Base-by-base conservation (phyloP, 2,888 invertebrate species). In the Lamellibrachia satsuma region DNA sequence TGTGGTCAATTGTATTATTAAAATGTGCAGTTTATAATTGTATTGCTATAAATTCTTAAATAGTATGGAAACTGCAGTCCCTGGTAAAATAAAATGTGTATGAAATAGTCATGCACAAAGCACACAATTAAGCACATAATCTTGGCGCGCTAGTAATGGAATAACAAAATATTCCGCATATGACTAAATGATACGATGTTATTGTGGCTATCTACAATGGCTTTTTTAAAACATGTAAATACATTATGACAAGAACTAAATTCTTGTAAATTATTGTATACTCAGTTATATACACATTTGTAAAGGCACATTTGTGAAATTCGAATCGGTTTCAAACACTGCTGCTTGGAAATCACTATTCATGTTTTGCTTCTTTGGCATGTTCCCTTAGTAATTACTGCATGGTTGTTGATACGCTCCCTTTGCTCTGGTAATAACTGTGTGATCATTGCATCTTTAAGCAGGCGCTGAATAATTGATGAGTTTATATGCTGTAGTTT, bases 401-500 rank as follows among this genome's bases (percentile, higher is more conserved):
- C 75, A 75, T 75, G 75, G 22, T 15, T 15, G 75, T 75, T 75
- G 75, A 75, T 11, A 75, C 22, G 75, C 15, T 75, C 75, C 75
- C 75, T 6, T 39, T 0, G 75, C 75, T 22, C 22, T 75, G 6
- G 75, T 75, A 75, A 75, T 75, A 75, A 75, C 75, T 75, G n/a
- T 75, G 75, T 75, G 75, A 75, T 75, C 75, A 75, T 75, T 75
- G 75, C 75, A 75, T n/a, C 75, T 75, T 75, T 75, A 75, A 75
- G 75, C 75, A 22, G 75, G 75, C n/a, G n/a, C n/a, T 75, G 75
- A 75, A 75, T 75, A 75, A 75, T 75, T 75, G 75, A 75, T 75
- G 75, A 6, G 75, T 75, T 75, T 75, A 75, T 22, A 75, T 75
- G 75, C 75, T 75, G 75, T 75, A 22, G 75, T 22, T 60, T 11